Base-by-base conservation (phyloP, 2,797 vertebrate species). In the Pangasius djambal region DNA sequence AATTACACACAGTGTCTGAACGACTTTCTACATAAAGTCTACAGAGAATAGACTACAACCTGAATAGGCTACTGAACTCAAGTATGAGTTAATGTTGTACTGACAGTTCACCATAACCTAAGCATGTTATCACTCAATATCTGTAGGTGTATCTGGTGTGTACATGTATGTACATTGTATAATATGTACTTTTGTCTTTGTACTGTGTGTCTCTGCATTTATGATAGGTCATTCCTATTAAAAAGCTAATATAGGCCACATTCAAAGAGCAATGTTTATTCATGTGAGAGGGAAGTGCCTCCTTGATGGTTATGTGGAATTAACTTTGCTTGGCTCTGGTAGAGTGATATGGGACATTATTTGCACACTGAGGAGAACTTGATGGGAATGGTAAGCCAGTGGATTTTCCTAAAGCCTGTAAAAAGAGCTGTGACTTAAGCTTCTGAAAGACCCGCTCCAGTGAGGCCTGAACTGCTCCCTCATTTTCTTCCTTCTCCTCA, bases 401-500 rank as follows among this genome's bases (percentile, higher is more conserved):
- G 90, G 87, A 91, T 93, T 91, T 92, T 86, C 90, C 74, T 85
- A 89, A 90, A 91, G 90, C 90, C 91, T 90, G 86, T 87, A 91
- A 91, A 91, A 92, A 89, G 85, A 87, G 86, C 87, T 69, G 50
- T 59, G 87, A 88, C 88, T 85, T 92, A 92, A 92, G 90, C 91
- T 88, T 88, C 83, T 75, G 44, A 91, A 81, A 91, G 88, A 88
- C 59, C 84, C 57, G 28, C 86, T 87, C 87, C 10, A 50, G 65
- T 77, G 88, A 92, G 88, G 87, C 72, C 79, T 85, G 61, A 61
- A 85, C 87, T 81, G 75, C 83, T 85, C 50, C 40, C 40, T 52
- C 77, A 75, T 75, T 63, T 20, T 65, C 18, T 40, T 67, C 48
- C 31, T 86, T 34, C n/a, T 52, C 0, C 55, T 59, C 22, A 61